phyloP scores from a whole-genome alignment of 2,113 vertebrate genomes.

The Muntiacus reevesi region DNA sequence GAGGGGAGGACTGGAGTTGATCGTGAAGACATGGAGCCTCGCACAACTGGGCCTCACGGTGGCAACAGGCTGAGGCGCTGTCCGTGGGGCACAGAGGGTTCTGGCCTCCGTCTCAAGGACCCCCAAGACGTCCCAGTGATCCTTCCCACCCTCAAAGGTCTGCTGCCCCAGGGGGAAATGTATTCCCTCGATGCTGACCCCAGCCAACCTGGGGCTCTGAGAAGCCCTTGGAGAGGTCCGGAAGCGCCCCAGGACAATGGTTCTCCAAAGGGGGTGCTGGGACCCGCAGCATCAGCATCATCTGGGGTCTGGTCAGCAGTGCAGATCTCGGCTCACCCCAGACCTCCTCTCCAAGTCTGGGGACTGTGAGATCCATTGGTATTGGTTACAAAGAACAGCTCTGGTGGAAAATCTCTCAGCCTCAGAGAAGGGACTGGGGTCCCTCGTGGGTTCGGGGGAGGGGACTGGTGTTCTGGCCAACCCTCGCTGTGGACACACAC shows the following conservation, averaged over 20 bases:
- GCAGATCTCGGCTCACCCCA: neutral
- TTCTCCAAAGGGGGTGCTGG: neutral
- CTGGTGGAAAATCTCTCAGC: neutral
- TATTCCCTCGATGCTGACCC: rapidly evolving
- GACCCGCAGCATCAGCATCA: rapidly evolving
- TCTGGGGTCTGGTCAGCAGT: rapidly evolving
- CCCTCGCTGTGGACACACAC: neutral
- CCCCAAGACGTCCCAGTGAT: neutral
- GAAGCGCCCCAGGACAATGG: rapidly evolving
- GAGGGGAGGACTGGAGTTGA: rapidly evolving
- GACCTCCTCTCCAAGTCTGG: neutral
- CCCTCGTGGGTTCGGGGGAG: rapidly evolving
- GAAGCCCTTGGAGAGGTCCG: neutral
- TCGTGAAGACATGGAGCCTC: rapidly evolving
- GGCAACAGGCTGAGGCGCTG: neutral
- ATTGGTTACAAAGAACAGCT: neutral
- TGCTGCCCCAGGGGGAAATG: too few species aligned
- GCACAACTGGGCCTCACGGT: rapidly evolving
- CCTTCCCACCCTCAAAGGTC: neutral
- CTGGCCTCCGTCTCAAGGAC: rapidly evolving
- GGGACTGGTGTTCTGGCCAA: rapidly evolving
- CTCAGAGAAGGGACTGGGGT: neutral
- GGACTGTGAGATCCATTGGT: neutral
- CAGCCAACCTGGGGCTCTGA: neutral
- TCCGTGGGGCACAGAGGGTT: neutral